Evolutionary conservation across 2,113 vertebrate species (phyloP).

Genomic region (Petaurus breviceps): DNA sequence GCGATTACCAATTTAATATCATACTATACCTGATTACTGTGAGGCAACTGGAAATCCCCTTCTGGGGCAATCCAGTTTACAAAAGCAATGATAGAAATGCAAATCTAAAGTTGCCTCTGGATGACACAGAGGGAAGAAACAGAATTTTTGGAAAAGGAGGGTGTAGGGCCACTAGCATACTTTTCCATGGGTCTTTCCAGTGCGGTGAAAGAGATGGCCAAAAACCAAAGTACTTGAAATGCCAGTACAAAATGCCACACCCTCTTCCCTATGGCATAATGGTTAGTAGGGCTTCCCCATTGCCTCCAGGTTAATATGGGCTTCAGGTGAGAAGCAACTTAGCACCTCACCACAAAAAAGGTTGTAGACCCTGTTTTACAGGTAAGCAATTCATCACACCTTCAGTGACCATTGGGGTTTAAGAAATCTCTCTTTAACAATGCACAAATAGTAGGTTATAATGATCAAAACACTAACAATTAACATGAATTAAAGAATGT

Average conservation of each 20-base stretch:
- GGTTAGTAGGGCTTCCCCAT: background rate
- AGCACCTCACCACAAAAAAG: background rate
- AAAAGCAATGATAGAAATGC: background rate
- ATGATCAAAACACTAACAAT: background rate
- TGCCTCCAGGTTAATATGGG: background rate
- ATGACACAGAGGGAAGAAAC: background rate
- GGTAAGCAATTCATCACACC: background rate
- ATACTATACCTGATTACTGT: too few species aligned
- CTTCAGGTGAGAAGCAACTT: background rate
- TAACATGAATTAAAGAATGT: background rate
- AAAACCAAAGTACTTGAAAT: background rate
- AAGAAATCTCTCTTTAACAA: slow-evolving; percentile 2
- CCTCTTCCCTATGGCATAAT: background rate
- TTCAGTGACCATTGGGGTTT: slow-evolving; percentile 19
- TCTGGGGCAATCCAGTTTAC: background rate
- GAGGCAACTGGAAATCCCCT: background rate
- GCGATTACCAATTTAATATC: background rate
- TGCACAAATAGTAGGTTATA: background rate
- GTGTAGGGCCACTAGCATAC: background rate
- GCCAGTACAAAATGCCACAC: background rate
- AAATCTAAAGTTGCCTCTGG: background rate
- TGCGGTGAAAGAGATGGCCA: background rate
- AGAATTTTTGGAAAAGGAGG: background rate
- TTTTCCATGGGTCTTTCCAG: background rate
- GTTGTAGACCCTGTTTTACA: background rate